Conservation (phyloP, 2,888 invertebrate genomes). For the Acleris emargana region DNA sequence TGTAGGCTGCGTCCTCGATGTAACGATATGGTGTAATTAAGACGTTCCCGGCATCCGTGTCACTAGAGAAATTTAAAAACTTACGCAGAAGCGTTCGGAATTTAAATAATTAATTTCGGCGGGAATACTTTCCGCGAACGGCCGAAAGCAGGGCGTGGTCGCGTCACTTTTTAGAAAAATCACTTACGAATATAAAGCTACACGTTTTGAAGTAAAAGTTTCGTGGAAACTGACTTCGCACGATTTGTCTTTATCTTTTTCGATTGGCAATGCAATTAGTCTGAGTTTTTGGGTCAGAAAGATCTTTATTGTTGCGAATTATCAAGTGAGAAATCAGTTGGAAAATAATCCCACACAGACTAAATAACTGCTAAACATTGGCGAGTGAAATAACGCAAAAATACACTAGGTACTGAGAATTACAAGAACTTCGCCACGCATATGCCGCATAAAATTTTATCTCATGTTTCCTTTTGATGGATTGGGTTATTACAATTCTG, state of each 20-base stretch:
- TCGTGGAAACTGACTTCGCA: constrained; percentile 21
- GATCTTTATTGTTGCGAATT: constrained; percentile 29
- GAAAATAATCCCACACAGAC: constrained; percentile 12
- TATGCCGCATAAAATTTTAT: no score
- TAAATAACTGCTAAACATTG: background rate
- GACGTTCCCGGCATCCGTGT: constrained; percentile 55
- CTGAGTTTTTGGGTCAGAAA: constrained; percentile 28
- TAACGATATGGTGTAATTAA: constrained; percentile 58
- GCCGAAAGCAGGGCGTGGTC: constrained; percentile 31
- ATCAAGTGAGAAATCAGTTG: constrained; percentile 33
- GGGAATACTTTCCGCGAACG: constrained; percentile 34
- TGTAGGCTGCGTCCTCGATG: constrained; percentile 64
- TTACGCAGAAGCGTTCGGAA: constrained; percentile 50
- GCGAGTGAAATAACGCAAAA: background rate
- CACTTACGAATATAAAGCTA: constrained; percentile 18
- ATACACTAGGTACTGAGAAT: background rate
- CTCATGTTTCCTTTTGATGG: no score
- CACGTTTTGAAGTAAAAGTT: constrained; percentile 9
- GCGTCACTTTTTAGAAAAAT: constrained; percentile 37
- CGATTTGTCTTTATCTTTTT: constrained; percentile 31
- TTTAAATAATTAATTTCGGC: constrained; percentile 34
- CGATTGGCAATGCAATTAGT: constrained; percentile 30
- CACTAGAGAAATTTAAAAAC: constrained; percentile 54
- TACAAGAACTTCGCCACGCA: no score
- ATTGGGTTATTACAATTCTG: no score